Evolutionary conservation across 2,888 invertebrate species (phyloP).

Genomic region (Yponomeuta cagnagella): DNA sequence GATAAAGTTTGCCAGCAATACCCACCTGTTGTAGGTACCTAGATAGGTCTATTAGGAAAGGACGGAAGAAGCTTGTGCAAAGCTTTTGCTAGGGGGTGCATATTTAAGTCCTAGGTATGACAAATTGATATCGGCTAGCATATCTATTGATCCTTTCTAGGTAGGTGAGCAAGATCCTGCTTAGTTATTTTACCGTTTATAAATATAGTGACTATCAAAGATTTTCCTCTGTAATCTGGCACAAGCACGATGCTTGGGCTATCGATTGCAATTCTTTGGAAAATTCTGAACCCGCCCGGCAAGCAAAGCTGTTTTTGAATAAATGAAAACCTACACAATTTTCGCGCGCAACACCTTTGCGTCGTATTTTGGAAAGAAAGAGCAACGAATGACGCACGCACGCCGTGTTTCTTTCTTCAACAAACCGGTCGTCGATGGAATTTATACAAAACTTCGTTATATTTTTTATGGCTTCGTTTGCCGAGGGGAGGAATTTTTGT

Average conservation of each 20-base stretch:
- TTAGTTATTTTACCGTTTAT: too few species aligned
- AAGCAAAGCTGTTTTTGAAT: not conserved
- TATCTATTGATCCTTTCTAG: too few species aligned
- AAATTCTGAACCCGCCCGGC: not conserved
- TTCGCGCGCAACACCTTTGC: not conserved
- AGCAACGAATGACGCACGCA: slow-evolving; percentile 10
- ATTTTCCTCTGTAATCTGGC: not conserved
- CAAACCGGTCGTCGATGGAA: slow-evolving; percentile 65
- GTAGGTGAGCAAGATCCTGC: too few species aligned
- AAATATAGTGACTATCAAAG: not conserved
- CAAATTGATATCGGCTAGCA: too few species aligned
- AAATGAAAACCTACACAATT: not conserved
- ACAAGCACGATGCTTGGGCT: too few species aligned
- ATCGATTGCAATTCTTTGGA: not conserved
- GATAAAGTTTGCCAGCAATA: too few species aligned
- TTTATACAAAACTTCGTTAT: slow-evolving; percentile 67
- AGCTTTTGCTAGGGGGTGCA: too few species aligned
- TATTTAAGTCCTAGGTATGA: too few species aligned
- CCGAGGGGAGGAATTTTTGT: slow-evolving; percentile 63
- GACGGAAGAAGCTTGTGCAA: too few species aligned
- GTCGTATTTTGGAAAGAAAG: not conserved
- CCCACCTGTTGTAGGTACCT: too few species aligned
- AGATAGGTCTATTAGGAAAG: too few species aligned
- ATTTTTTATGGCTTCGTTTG: slow-evolving; percentile 67
- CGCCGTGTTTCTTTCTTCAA: slow-evolving; percentile 7